Base-by-base conservation (phyloP, 2,888 invertebrate genomes). In the Dynastes tityus region DNA sequence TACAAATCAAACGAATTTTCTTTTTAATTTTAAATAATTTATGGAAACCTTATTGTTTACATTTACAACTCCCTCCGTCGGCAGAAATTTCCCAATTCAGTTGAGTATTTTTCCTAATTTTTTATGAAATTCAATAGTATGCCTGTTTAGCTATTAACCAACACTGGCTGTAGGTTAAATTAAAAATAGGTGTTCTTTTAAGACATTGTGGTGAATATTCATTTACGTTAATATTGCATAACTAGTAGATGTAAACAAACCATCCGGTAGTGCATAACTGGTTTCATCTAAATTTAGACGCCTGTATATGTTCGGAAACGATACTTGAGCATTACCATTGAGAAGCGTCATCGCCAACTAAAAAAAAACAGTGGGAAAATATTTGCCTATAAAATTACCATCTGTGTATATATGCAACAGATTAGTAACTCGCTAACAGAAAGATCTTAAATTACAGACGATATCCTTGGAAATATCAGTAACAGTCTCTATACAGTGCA, bases 291-390 rank as follows among this genome's bases (percentile, higher is more conserved):
- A 65, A 65, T 37, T 37, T 65, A 65, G 65, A 65, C 40, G 2
- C 37, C 65, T 65, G 65, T 65, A 40, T 45, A 65, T n/a, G 40
- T 13, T 16, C 2, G 22, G 32, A 53, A n/a, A 32, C 32, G 55
- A 55, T 55, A 71, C 29, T 16, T 55, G 5, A 55, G 8, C 71
- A 37, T 53, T 16, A 55, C 71, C 3, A 61, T 45, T 11, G 13
- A 74, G 27, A 49, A 49, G 49, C 67, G 51, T 51, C 51, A 68
- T 68, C 49, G 27, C 40, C 16, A 40, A 27, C 49, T 55, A 27
- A 61, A 74, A 74, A 74, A 74, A 74, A 74, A n/a, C 45, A 74
- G 61, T 74, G 73, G 45, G 73, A 74, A 74, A 74, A 74, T 74
- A 61, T 74, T 74, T 74, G 73, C 73, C 45, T 40, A 45, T 61